Evolutionary conservation across 2,888 invertebrate genomes (phyloP), one percentile per base, ranked within the genome.

Genomic region (Melinaea marsaeus): DNA sequence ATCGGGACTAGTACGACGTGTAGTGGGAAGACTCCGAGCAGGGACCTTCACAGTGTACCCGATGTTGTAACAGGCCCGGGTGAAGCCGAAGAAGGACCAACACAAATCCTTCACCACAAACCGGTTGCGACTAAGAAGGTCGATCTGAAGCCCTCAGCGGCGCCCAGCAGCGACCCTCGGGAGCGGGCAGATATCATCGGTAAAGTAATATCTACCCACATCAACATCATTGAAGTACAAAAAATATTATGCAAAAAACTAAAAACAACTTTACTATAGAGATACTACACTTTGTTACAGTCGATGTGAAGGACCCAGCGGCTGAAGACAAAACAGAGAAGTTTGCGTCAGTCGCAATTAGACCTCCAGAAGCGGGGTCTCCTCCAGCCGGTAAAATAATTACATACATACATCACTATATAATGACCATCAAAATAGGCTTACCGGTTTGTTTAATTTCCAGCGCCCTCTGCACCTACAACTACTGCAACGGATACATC

Each of bases 101-200:
- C 84, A 62, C 87, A 87, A 62, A 86, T 83, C 69, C 67, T 81
- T 34, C 76, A 79, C 4, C 75, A 77, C 33, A 66, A 62, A 34
- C 60, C 61, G 34, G 76, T 48, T 5, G 65, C 79, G 2, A 78
- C 77, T 58, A 82, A 78, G 64, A 81, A 80, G 60, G 66, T 63
- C 64, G 74, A 71, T n/a, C 47, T 71, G 3, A 86, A 81, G 70
- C 78, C 80, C 2, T 66, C 68, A 54, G 51, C 72, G 2, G 75
- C 77, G 65, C 67, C 73, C 5, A 79, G 74, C 65, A 79, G 75
- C 63, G 63, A 75, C 11, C 66, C 77, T 32, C 66, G 72, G 46
- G 63, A 76, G 13, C 68, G 73, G n/a, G 65, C 76, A 51, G 66
- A 71, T 60, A 72, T 72, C 13, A 65, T 74, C 57, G 73, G 75